Evolutionary conservation across 2,113 vertebrate genomes (phyloP).

Genomic region (Baryphthengus martii): DNA sequence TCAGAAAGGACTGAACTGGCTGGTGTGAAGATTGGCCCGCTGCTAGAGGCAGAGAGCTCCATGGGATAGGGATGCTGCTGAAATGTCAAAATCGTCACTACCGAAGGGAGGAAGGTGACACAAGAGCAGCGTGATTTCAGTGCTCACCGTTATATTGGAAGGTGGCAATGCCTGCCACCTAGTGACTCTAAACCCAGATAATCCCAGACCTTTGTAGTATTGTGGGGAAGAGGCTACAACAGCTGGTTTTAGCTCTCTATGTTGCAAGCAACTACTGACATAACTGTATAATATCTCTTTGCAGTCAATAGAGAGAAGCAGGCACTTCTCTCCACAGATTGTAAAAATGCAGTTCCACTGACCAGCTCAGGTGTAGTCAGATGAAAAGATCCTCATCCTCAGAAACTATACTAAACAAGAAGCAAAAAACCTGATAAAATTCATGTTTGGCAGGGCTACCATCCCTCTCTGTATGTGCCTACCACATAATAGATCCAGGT

Average conservation of each 20-base stretch:
- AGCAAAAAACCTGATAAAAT: not conserved
- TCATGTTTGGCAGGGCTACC: not conserved
- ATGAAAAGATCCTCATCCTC: not conserved
- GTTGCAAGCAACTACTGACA: not conserved
- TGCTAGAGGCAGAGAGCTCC: not conserved
- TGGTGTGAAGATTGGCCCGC: not conserved
- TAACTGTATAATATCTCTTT: not conserved
- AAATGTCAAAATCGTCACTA: not conserved
- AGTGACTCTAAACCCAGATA: not conserved
- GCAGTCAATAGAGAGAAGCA: not conserved
- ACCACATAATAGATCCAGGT: not conserved
- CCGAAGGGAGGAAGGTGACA: not conserved
- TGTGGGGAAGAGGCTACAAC: not conserved
- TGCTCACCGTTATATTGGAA: not conserved
- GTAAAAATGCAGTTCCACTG: not conserved
- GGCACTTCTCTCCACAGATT: not conserved
- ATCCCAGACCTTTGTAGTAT: not conserved
- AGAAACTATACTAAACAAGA: not conserved
- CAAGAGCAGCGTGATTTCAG: not conserved
- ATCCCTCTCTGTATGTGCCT: not conserved
- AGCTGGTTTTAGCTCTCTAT: not conserved
- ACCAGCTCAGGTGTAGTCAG: not conserved
- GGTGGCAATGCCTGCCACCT: conserved; percentile 34
- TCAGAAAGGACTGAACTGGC: not conserved
- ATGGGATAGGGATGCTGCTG: not conserved